Conservation (phyloP, 2,113 vertebrate species). For the Parotia lawesii region DNA sequence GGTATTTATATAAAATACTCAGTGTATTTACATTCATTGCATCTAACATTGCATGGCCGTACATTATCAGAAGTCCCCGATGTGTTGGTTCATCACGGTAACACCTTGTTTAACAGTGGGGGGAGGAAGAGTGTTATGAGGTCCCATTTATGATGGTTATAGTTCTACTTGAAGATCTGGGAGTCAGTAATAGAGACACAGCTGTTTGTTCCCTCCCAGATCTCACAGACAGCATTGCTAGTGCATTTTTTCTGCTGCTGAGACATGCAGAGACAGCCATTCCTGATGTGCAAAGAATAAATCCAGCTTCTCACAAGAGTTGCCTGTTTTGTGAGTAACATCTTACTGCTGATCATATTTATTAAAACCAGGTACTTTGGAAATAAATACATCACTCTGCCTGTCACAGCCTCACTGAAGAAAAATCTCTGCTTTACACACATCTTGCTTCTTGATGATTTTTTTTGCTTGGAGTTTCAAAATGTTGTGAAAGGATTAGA, state of each 20-base stretch:
- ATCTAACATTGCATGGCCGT: background rate
- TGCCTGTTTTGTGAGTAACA: background rate
- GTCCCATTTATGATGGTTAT: background rate
- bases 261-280: background rate
- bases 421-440: background rate
- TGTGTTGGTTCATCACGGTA: background rate
- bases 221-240: background rate
- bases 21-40: background rate
- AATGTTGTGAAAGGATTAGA: constrained; percentile 19
- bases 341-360: background rate
- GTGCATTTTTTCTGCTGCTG: background rate
- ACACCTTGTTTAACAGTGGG: rapidly evolving
- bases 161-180: background rate
- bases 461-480: background rate
- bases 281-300: background rate
- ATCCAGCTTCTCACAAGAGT: background rate
- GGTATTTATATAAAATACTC: background rate
- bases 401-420: background rate
- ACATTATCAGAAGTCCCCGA: background rate
- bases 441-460: background rate
- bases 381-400: background rate
- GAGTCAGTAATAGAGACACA: background rate
- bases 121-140: background rate
- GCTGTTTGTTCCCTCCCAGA: background rate
- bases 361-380: background rate